Percentiles rank a stretch among this genome's conserved stretches.
These are phyloP conservation scores for Conus ventricosus DNA, from an alignment of 1,140 invertebrate species.

Conservation along the genomic window DNA sequence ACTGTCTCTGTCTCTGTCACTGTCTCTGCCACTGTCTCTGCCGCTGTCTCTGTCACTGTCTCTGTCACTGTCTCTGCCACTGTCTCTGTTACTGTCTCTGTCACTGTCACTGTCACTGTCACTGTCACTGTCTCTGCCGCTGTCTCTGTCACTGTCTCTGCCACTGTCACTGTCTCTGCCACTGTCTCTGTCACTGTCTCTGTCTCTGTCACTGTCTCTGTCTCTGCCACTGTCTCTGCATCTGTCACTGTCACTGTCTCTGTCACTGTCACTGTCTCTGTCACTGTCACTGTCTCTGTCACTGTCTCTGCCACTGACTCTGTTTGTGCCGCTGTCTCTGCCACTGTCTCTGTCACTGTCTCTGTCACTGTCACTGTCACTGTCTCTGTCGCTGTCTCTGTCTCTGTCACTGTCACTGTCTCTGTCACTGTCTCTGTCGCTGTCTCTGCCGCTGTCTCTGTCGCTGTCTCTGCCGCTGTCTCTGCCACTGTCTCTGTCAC, in stretches of 20 bases:
- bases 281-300: no score
- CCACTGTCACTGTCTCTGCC: no score
- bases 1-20: neutral
- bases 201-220: neutral
- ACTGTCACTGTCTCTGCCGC: no score
- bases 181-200: neutral
- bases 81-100: neutral
- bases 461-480: neutral
- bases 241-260: neutral
- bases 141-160: no score
- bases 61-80: neutral
- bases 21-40: neutral
- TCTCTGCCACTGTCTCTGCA: no score
- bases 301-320: no score
- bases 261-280: neutral
- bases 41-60: neutral
- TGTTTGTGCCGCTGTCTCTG: neutral
- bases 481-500: neutral
- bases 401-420: neutral
- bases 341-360: neutral
- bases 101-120: no score
- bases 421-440: neutral
- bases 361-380: neutral
- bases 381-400: neutral
- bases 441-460: neutral